These are phyloP conservation scores for Podilymbus podiceps DNA, from an alignment of 2,113 vertebrate genomes.

Conservation along the genomic window DNA sequence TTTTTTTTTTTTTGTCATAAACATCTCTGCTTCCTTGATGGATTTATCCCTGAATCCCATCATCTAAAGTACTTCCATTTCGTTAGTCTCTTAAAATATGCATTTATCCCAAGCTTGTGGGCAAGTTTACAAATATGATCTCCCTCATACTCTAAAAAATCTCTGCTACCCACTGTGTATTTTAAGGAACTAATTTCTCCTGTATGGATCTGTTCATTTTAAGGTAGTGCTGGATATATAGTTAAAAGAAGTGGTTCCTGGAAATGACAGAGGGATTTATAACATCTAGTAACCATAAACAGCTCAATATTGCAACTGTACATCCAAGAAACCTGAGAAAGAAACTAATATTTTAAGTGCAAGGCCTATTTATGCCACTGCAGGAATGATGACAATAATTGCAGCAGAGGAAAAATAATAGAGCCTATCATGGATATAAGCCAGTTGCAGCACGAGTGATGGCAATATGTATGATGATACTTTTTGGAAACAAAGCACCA, in stretches of 20 bases:
- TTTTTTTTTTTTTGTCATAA: background rate
- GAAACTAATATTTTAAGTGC: background rate
- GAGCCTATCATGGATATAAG: background rate
- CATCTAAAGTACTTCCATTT: constrained; percentile 20
- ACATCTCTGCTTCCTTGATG: background rate
- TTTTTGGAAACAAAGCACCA: background rate
- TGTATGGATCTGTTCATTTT: background rate
- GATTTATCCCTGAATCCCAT: background rate
- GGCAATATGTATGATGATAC: background rate
- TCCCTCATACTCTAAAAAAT: background rate
- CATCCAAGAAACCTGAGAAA: background rate
- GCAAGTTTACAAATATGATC: background rate
- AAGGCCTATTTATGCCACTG: background rate
- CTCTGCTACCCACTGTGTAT: background rate
- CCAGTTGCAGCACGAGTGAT: background rate
- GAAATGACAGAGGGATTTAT: background rate
- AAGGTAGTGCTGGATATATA: background rate
- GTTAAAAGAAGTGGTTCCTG: background rate
- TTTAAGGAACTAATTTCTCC: constrained; percentile 14
- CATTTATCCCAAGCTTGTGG: background rate
- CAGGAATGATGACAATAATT: background rate
- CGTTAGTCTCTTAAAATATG: background rate
- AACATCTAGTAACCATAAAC: background rate
- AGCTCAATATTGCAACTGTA: background rate
- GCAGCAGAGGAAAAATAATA: background rate